These are phyloP conservation scores for Neogobius melanostomus DNA, from an alignment of 2,113 vertebrate species.

Conservation along the genomic window DNA sequence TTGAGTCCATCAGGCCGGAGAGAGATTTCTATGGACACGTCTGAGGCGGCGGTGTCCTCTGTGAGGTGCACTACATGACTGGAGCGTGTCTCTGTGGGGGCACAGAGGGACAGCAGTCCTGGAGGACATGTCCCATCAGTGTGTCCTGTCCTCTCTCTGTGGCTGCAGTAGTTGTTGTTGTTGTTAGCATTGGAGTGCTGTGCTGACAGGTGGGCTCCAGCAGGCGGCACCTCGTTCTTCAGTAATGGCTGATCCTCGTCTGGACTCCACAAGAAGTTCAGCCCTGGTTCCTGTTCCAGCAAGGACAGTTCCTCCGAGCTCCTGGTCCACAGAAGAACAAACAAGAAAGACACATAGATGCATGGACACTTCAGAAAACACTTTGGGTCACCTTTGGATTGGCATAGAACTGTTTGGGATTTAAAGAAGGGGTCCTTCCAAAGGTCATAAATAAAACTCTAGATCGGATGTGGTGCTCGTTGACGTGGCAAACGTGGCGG, in stretches of 20 bases:
- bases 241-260: slow-evolving; percentile 93
- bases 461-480: no score
- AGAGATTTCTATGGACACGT: neutral
- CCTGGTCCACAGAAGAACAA: neutral
- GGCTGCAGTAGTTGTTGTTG: slow-evolving; percentile 56
- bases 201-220: slow-evolving; percentile 54
- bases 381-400: no score
- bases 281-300: slow-evolving; percentile 80
- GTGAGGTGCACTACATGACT: neutral
- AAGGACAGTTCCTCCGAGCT: slow-evolving; percentile 63
- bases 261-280: slow-evolving; percentile 85
- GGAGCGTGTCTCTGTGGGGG: neutral
- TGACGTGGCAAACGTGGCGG: no score
- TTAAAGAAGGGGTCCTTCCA: no score
- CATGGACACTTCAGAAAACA: no score
- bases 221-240: slow-evolving; percentile 81
- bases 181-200: slow-evolving; percentile 82
- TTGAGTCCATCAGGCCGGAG: neutral
- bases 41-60: neutral
- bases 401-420: no score
- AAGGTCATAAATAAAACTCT: neutral
- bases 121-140: neutral
- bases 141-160: neutral
- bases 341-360: neutral
- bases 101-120: neutral